These are phyloP conservation scores for Cabera pusaria DNA, from an alignment of 2,888 invertebrate species.

Conservation along the genomic window DNA sequence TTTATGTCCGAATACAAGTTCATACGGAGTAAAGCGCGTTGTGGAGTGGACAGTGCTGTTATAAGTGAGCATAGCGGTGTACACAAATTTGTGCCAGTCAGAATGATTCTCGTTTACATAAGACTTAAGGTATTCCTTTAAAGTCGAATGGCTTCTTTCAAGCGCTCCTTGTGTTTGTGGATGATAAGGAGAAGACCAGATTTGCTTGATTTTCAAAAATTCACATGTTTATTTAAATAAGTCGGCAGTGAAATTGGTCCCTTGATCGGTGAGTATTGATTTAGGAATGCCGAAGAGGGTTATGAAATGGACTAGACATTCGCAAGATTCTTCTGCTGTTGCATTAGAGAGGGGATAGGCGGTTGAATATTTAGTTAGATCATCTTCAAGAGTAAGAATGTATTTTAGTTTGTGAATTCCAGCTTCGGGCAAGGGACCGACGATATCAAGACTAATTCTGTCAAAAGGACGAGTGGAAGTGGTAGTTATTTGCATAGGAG, in stretches of 20 bases:
- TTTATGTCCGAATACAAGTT: conserved; percentile 48
- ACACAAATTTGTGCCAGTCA: conserved; percentile 34
- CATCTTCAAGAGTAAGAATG: conserved; percentile 32
- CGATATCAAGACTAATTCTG: conserved; percentile 28
- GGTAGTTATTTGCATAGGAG: conserved; percentile 36
- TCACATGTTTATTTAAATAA: conserved; percentile 26
- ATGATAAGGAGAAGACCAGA: conserved; percentile 35
- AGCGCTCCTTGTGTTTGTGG: conserved; percentile 33
- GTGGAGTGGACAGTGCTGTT: conserved; percentile 28
- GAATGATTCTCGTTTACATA: conserved; percentile 33
- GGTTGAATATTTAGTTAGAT: conserved; percentile 31
- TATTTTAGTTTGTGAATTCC: conserved; percentile 27
- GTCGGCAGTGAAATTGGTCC: conserved; percentile 32
- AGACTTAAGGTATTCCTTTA: conserved; percentile 38
- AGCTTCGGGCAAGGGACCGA: conserved; percentile 32
- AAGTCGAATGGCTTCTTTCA: conserved; percentile 34
- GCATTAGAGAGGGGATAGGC: conserved; percentile 29
- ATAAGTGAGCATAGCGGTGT: conserved; percentile 34
- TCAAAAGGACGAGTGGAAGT: conserved; percentile 31
- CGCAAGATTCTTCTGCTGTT: conserved; percentile 28
- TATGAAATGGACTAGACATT: conserved; percentile 40
- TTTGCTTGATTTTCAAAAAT: conserved; percentile 29
- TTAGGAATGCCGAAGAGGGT: conserved; percentile 48
- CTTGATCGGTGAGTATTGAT: conserved; percentile 49
- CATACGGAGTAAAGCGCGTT: conserved; percentile 40